Evolutionary conservation across 2,888 invertebrate species (phyloP).

Genomic region (Drosophila trichaetosa): DNA sequence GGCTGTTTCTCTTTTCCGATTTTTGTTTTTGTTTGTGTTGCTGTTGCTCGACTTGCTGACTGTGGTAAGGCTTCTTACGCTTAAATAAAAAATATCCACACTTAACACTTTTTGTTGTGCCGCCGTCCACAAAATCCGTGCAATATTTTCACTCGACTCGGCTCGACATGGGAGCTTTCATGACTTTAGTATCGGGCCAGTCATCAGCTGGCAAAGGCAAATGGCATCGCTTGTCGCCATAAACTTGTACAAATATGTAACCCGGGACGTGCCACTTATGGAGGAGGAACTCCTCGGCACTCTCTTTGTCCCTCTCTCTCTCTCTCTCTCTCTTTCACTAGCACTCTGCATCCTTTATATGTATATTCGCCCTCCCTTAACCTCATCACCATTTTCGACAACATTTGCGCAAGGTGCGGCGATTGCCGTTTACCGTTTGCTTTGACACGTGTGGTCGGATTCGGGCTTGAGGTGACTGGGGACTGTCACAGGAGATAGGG

Average conservation of each 20-base stretch:
- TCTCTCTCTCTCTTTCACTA: conserved; percentile 2
- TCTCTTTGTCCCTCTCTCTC: not conserved
- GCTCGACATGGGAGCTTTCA: conserved; percentile 53
- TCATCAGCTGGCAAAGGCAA: conserved; percentile 75
- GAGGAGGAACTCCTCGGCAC: not conserved
- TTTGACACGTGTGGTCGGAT: conserved; percentile 66
- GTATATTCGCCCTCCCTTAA: conserved; percentile 1
- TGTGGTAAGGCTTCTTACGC: conserved; percentile 63
- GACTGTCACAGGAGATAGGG: conserved; percentile 44
- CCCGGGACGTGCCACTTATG: conserved; percentile 75
- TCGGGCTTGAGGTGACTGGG: conserved; percentile 32
- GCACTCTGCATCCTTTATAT: not conserved
- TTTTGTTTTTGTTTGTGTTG: not conserved
- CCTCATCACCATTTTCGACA: conserved; percentile 47
- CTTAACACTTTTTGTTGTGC: conserved; percentile 77
- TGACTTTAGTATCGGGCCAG: conserved; percentile 77
- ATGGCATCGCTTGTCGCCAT: conserved; percentile 79
- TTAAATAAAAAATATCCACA: conserved; percentile 77
- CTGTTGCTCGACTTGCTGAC: conserved; percentile 48
- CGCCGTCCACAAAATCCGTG: conserved; percentile 55
- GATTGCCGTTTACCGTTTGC: conserved; percentile 69
- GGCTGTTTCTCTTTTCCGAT: conserved; percentile 38
- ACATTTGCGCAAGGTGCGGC: conserved; percentile 73
- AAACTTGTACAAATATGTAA: conserved; percentile 78
- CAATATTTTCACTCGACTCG: conserved; percentile 50